phyloP scores from a whole-genome alignment of 2,797 vertebrate species.

The Clangula hyemalis region DNA sequence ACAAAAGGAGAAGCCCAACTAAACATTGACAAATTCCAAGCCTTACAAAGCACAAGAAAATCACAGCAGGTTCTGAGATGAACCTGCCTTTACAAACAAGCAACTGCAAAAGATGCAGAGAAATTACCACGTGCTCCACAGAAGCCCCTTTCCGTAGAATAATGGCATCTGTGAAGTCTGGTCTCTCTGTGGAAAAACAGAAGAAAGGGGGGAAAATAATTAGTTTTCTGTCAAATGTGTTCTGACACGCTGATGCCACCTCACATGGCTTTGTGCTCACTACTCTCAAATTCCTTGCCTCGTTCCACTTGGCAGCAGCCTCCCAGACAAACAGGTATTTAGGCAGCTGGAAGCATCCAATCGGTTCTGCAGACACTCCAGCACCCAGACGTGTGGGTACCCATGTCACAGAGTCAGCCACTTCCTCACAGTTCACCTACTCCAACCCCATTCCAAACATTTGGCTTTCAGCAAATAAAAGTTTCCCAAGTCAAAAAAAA shows the following conservation, averaged over 20 bases:
- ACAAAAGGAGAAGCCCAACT: background rate
- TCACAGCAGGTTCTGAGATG: background rate
- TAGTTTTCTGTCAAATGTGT: background rate
- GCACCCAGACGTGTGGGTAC: background rate
- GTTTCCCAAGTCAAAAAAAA: background rate
- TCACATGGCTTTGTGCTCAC: background rate
- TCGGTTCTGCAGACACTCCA: background rate
- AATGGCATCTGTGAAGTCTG: slow-evolving; percentile 94
- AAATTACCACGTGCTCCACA: slow-evolving; percentile 94
- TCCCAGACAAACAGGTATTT: background rate
- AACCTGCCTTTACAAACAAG: background rate
- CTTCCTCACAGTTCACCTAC: background rate
- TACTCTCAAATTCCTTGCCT: background rate
- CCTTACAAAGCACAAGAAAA: background rate
- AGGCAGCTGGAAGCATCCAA: background rate
- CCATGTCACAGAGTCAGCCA: background rate
- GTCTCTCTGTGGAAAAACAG: slow-evolving; percentile 84
- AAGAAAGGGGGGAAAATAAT: background rate
- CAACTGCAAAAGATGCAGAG: background rate
- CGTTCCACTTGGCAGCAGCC: background rate
- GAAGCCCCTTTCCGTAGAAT: slow-evolving; percentile 94
- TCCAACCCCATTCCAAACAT: background rate
- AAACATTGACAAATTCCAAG: background rate
- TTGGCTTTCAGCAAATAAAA: background rate
- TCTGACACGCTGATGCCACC: background rate